Evolutionary conservation across 2,888 invertebrate species (phyloP).

Genomic region (Drosophila anomelani): DNA sequence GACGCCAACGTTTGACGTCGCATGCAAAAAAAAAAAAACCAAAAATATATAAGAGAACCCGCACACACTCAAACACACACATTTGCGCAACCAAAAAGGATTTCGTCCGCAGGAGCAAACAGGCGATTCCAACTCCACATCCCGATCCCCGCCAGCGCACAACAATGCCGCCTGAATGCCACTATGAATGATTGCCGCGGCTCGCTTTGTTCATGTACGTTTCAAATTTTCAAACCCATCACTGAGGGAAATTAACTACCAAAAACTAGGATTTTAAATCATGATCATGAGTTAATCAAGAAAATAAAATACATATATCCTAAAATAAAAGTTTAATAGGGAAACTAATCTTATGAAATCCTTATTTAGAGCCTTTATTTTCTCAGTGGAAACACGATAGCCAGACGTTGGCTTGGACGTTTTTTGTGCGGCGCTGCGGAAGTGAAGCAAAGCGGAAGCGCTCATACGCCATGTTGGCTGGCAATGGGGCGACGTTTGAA

Average conservation of each 20-base stretch:
- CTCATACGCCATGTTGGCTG: slow-evolving; percentile 74
- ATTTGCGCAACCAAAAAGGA: slow-evolving; percentile 28
- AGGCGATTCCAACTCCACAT: slow-evolving; percentile 4
- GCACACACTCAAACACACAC: slow-evolving; percentile 4
- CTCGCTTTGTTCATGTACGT: slow-evolving; percentile 76
- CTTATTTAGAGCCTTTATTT: neutral
- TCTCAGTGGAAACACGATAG: slow-evolving; percentile 14
- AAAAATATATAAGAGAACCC: slow-evolving; percentile 13
- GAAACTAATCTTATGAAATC: neutral
- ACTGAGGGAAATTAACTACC: slow-evolving; percentile 15
- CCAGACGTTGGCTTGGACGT: slow-evolving; percentile 54
- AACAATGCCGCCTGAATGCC: slow-evolving; percentile 61
- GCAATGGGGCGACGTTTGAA: slow-evolving; percentile 60
- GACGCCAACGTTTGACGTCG: slow-evolving; percentile 45
- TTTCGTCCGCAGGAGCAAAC: slow-evolving; percentile 32
- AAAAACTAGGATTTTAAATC: neutral
- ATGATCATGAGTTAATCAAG: neutral
- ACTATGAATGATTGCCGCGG: slow-evolving; percentile 78
- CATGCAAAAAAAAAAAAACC: slow-evolving; percentile 57
- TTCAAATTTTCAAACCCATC: slow-evolving; percentile 51
- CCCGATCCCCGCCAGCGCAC: slow-evolving; percentile 37
- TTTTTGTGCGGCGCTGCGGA: slow-evolving; percentile 58
- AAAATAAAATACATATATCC: neutral
- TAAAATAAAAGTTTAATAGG: no score
- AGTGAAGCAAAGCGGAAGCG: slow-evolving; percentile 73